These are phyloP conservation scores for Myotis myotis DNA, from an alignment of 2,797 vertebrate species.

Conservation along the genomic window DNA sequence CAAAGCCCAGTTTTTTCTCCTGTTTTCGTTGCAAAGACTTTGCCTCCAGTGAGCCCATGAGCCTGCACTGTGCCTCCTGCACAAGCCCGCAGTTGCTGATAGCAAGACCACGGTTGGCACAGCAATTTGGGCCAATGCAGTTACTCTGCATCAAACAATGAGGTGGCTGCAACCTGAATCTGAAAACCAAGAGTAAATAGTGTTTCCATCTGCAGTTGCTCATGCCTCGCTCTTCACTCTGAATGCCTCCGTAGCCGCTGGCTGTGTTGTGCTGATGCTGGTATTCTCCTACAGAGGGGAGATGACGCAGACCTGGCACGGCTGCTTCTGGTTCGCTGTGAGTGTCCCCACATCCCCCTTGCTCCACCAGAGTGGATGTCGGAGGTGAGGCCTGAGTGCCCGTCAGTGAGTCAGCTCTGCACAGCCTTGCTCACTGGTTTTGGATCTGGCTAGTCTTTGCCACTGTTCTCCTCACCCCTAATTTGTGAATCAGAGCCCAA, in stretches of 20 bases:
- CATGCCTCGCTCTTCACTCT: constrained; percentile 86
- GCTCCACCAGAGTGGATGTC: not conserved
- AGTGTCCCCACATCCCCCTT: constrained; percentile 67
- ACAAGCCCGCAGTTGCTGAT: not conserved
- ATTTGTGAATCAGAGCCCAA: constrained; percentile 31
- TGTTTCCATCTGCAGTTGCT: constrained; percentile 81
- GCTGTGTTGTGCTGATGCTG: constrained; percentile 86
- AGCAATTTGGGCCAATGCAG: not conserved
- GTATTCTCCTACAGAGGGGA: constrained; percentile 87
- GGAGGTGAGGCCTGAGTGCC: not conserved
- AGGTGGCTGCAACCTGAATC: not conserved
- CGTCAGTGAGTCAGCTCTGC: not conserved
- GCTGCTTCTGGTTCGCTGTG: constrained; percentile 89
- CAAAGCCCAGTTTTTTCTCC: not conserved
- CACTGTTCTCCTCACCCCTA: not conserved
- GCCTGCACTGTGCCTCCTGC: not conserved
- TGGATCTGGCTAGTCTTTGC: not conserved
- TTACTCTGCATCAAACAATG: not conserved
- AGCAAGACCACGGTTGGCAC: not conserved
- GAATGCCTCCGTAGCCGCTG: constrained; percentile 87
- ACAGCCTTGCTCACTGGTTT: not conserved
- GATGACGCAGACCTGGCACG: constrained; percentile 84
- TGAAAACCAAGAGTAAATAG: constrained; percentile 25
- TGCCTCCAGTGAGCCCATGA: not conserved
- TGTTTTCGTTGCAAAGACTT: not conserved